A percentile compares a stretch with the other conserved stretches of the same genome.
phyloP scores from a whole-genome alignment of 2,797 vertebrate species.

The Lycodopsis pacificus region DNA sequence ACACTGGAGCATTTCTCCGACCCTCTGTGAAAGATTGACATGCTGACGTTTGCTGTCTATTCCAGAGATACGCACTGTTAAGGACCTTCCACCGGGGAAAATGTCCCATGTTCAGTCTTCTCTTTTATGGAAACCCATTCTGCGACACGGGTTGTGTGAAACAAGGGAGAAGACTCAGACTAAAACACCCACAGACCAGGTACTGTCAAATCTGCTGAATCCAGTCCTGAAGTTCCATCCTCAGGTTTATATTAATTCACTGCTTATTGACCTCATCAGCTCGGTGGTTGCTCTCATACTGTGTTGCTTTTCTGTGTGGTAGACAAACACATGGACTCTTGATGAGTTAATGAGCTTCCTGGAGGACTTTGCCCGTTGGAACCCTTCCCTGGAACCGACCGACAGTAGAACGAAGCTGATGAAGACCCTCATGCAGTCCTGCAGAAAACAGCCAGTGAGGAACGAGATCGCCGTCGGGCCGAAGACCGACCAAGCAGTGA shows the following conservation, averaged over 20 bases:
- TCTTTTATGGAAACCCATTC: conserved; percentile 95
- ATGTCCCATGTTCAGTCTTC: conserved; percentile 90
- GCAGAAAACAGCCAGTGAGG: conserved; percentile 91
- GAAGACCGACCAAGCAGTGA: conserved; percentile 95
- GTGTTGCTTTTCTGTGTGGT: not conserved
- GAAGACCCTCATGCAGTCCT: conserved; percentile 89
- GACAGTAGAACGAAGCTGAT: conserved; percentile 90
- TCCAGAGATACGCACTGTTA: conserved; percentile 86
- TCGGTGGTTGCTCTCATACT: not conserved
- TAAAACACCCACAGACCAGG: conserved; percentile 58
- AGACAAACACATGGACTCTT: conserved; percentile 74
- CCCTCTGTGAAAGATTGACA: not conserved
- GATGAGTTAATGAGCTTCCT: conserved; percentile 89
- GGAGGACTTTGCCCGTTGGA: conserved; percentile 92
- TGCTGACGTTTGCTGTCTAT: conserved; percentile 32
- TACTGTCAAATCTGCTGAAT: conserved; percentile 24
- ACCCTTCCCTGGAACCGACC: conserved; percentile 88
- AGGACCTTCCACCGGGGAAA: conserved; percentile 88
- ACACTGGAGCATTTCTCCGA: not conserved
- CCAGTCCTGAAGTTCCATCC: not conserved
- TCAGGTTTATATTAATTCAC: not conserved
- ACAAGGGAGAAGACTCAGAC: conserved; percentile 30
- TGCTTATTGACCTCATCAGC: not conserved
- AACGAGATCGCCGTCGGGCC: conserved; percentile 91
- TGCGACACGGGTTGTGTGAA: conserved; percentile 89